Conservation (phyloP, 2,113 vertebrate genomes). For the Bubo blakistoni region DNA sequence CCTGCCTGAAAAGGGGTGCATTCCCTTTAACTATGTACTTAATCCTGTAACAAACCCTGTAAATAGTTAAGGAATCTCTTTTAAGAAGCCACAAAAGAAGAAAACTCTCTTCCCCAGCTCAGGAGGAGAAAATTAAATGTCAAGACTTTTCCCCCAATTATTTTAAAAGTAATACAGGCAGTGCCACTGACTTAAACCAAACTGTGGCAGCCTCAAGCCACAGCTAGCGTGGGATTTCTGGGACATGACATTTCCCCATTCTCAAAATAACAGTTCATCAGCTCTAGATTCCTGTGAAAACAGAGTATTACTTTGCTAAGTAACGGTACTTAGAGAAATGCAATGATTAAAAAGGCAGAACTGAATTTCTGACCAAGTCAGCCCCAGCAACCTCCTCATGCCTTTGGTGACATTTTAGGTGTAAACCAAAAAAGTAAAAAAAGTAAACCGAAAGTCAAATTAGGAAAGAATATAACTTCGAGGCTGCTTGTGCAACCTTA, state of each 20-base stretch:
- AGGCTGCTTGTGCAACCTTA: neutral
- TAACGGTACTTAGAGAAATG: neutral
- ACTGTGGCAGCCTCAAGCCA: fast-evolving
- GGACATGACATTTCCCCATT: neutral
- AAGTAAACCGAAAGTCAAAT: neutral
- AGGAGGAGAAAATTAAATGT: neutral
- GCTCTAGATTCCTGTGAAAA: neutral
- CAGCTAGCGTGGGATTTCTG: neutral
- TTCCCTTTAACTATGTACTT: neutral
- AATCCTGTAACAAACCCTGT: neutral
- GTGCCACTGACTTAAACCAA: neutral
- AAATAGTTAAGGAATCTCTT: neutral
- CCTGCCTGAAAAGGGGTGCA: neutral
- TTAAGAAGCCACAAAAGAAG: neutral
- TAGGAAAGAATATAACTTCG: neutral
- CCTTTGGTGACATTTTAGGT: neutral
- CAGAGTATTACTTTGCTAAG: neutral
- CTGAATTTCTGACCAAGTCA: neutral
- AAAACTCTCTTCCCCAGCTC: neutral
- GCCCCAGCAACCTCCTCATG: neutral
- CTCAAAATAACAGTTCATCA: neutral
- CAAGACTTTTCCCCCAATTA: neutral
- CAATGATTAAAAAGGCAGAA: neutral
- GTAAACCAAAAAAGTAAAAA: neutral
- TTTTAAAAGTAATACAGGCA: neutral